Conservation (phyloP, 2,113 vertebrate genomes). For the Semicossyphus pulcher region DNA sequence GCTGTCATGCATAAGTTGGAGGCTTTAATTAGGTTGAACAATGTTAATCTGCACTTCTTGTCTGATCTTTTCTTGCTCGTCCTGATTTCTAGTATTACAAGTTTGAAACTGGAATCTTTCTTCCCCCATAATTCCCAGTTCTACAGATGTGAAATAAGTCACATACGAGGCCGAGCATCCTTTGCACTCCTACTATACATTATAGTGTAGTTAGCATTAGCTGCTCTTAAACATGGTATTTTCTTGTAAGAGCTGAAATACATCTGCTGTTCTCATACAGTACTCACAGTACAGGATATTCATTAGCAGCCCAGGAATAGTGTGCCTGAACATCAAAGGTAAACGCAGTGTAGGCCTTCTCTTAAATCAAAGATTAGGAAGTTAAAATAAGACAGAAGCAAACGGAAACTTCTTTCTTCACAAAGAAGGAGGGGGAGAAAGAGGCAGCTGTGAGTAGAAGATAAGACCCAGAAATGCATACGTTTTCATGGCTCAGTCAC, state of each 20-base stretch:
- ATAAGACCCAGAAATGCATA: constrained; percentile 77
- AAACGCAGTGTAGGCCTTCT: constrained; percentile 31
- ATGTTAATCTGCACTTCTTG: constrained; percentile 11
- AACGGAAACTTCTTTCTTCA: constrained; percentile 38
- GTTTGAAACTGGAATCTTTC: constrained; percentile 1
- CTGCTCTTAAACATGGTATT: constrained; percentile 6
- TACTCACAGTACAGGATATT: constrained; percentile 26
- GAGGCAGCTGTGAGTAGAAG: constrained; percentile 70
- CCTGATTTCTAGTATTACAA: constrained; percentile 9
- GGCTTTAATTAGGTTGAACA: constrained; percentile 34
- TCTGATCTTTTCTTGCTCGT: constrained; percentile 4
- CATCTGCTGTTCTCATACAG: constrained; percentile 15
- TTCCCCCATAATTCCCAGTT: background rate
- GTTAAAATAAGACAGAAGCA: constrained; percentile 62
- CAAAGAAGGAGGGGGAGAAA: constrained; percentile 8
- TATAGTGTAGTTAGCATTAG: background rate
- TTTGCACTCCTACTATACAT: background rate
- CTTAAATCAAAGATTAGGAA: constrained; percentile 66
- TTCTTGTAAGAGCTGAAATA: constrained; percentile 10
- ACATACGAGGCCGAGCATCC: background rate
- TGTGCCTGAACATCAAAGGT: constrained; percentile 58
- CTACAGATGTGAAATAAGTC: background rate
- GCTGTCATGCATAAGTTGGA: constrained; percentile 2
- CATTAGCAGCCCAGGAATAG: constrained; percentile 50
- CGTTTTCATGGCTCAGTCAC: constrained; percentile 71